Base-by-base conservation (phyloP, 2,113 vertebrate genomes). In the Crotophaga sulcirostris region DNA sequence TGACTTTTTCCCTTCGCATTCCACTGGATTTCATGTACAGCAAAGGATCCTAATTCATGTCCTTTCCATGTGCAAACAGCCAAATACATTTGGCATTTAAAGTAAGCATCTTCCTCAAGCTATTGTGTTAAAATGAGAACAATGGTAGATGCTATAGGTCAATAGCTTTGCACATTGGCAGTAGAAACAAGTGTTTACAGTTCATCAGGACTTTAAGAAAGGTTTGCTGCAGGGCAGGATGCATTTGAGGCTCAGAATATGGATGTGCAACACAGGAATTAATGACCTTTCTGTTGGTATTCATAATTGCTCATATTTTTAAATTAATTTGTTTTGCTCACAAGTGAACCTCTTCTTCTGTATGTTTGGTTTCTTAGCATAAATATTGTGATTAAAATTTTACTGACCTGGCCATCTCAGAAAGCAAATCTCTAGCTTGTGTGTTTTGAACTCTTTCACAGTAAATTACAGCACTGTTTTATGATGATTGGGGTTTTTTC, bases 101-200 rank as follows among this genome's bases (percentile, higher is more conserved):
- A 82, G 70, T 78, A 33, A 77, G 76, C 68, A 19, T 85, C 64
- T 96, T 73, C 89, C 84, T 94, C 49, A 44, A 84, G 77, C 36
- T 89, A 13, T 88, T 87, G 72, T 95, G 70, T 93, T 60, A 64
- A 59, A 91, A 81, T 75, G 31, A 74, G 86, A 95, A 73, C 13
- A 75, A 45, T 42, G 6, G 8, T 69, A 79, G 83, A 86, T 70
- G 73, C 83, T 62, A 2, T 84, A 89, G 79, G 92, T 94, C 94
- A 89, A 18, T 64, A 95, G 84, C 55, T 80, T 94, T 89, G 83
- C 81, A 90, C 14, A 8, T 36, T 84, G 85, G 84, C 90, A 84
- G 15, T 3, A 54, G 87, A 93, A 95, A 82, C 62, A 42, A 68
- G 38, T 25, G 51, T 76, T 92, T 68, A 60, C 36, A 89, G 55